phyloP scores from a whole-genome alignment of 2,113 vertebrate species.

The Lophius piscatorius region DNA sequence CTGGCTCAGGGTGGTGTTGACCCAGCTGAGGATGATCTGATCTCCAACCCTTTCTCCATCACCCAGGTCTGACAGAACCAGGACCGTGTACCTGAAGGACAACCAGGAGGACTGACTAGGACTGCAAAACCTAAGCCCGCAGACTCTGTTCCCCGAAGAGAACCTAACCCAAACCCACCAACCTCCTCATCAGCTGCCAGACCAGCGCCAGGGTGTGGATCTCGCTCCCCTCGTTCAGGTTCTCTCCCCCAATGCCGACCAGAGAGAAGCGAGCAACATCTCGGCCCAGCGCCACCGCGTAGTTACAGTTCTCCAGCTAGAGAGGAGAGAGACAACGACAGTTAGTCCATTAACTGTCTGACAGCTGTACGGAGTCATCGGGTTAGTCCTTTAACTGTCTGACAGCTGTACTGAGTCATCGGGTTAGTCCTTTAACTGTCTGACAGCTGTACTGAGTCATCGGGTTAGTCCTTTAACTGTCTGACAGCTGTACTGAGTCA shows the following conservation, averaged over 20 bases:
- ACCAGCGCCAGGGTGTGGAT: conserved; percentile 91
- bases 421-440: too few relatives aligned
- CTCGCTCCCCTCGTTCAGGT: conserved; percentile 90
- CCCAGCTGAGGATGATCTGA: conserved; percentile 92
- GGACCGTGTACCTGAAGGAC: conserved; percentile 87
- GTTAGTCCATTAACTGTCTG: neutral
- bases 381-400: too few relatives aligned
- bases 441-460: too few relatives aligned
- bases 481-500: too few relatives aligned
- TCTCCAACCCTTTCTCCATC: conserved; percentile 92
- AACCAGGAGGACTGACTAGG: too few relatives aligned
- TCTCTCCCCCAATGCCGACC: conserved; percentile 93
- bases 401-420: too few relatives aligned
- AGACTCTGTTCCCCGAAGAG: too few relatives aligned
- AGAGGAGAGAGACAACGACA: neutral
- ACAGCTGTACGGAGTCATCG: too few relatives aligned
- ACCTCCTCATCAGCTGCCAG: conserved; percentile 98
- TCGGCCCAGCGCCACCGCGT: conserved; percentile 90
- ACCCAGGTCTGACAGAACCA: conserved; percentile 91
- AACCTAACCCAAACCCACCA: neutral
- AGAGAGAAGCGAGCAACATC: conserved; percentile 91
- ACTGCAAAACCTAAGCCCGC: too few relatives aligned
- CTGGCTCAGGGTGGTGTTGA: conserved; percentile 88
- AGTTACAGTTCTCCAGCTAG: conserved; percentile 98
- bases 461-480: too few relatives aligned